A percentile compares a stretch with the other conserved stretches of the same genome.
Conservation (phyloP, 2,797 vertebrate genomes). For the Erithacus rubecula region DNA sequence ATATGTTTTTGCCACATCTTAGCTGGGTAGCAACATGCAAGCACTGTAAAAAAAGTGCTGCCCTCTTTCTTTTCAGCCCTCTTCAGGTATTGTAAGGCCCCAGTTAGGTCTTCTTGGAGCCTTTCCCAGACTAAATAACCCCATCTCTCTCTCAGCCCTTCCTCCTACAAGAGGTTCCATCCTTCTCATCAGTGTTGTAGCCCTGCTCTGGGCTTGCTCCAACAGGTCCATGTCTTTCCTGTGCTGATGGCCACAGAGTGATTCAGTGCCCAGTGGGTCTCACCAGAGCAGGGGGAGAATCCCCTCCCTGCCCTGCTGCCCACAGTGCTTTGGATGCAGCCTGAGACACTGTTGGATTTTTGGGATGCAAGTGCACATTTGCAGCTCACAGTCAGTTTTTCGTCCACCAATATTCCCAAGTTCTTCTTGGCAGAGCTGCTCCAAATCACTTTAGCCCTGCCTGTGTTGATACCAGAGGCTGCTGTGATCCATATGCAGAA, state of each 20-base stretch:
- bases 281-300: background rate
- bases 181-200: background rate
- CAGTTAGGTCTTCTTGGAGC: background rate
- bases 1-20: too few relatives aligned
- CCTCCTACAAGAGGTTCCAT: background rate
- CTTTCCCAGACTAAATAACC: background rate
- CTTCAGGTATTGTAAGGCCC: background rate
- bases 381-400: background rate
- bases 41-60: fast-evolving
- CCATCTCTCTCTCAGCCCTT: background rate
- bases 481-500: background rate
- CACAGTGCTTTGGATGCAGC: fast-evolving
- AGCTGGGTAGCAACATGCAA: background rate
- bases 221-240: background rate
- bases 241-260: background rate
- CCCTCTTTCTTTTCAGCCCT: fast-evolving
- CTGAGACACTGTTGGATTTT: background rate
- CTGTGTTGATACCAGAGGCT: background rate
- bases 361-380: background rate
- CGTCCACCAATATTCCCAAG: background rate
- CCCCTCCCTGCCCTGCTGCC: background rate
- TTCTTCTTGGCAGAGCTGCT: background rate
- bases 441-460: background rate
- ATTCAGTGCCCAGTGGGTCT: background rate
- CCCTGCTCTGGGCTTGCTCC: background rate